Evolutionary conservation across 2,113 vertebrate species (phyloP), one percentile per base, ranked within the genome.

Genomic region (Climacteris rufus): DNA sequence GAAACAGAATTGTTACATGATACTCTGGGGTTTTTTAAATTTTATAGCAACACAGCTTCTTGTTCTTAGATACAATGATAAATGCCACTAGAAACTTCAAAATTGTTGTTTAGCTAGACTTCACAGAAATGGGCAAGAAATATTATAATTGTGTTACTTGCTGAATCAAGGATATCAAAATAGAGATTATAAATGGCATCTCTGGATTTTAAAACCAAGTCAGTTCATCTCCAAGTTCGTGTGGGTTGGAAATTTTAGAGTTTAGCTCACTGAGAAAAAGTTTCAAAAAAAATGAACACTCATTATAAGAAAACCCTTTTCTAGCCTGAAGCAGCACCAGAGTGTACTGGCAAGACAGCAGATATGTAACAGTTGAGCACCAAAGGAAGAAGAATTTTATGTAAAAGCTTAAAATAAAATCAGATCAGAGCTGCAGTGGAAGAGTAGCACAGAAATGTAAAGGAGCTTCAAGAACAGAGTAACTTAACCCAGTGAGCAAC

Each of bases 401-500:
- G 45, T 22, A 87, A 90, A 93, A 93, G 37, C 49, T 79, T 82
- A 82, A 94, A 94, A 92, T 80, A 86, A 92, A 93, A 83, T 74
- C 50, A 44, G 64, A 86, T 85, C 2, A 11, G 83, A 94, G 56
- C 42, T 7, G 15, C 52, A 80, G 77, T 70, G 40, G 71, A 80
- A 91, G 66, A 91, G 59, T 63, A 74, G 37, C 75, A 79, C 23
- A 59, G 56, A 90, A 95, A 76, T 70, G 59, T 77, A 91, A 77
- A 79, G 68, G 59, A 81, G 27, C 47, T 59, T 83, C 84, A 87
- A 79, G 87, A 89, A 72, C 1, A 80, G 35, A 90, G 87, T 76
- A 63, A 86, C 39, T 76, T 66, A 84, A 86, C 33, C 45, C 92
- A 86, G 68, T 24, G 68, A 75, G 39, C 68, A 77, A 80, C 69